Evolutionary conservation across 1,140 invertebrate species (phyloP).

Genomic region (Caenorhabditis remanei): DNA sequence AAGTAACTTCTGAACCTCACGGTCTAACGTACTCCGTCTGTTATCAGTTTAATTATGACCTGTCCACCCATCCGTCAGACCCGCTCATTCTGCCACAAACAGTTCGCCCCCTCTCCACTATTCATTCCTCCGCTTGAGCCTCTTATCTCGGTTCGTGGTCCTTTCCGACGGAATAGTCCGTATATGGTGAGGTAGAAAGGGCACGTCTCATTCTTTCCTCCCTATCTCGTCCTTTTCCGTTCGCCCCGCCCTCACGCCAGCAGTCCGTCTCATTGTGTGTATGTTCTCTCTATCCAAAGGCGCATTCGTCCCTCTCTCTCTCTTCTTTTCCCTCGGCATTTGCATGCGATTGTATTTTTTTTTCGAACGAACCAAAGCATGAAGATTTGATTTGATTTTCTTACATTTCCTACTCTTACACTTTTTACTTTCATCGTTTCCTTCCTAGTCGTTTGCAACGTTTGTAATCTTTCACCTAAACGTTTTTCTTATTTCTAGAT

Average conservation of each 20-base stretch:
- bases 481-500: not conserved
- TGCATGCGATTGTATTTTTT: conserved; percentile 54
- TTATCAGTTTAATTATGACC: conserved; percentile 44
- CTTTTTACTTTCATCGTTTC: not conserved
- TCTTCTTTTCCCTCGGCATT: conserved; percentile 16
- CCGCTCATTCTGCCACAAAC: not conserved
- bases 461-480: not conserved
- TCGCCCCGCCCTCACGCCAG: conserved; percentile 20
- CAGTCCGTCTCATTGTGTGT: conserved; percentile 43
- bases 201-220: not conserved
- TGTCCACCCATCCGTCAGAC: conserved; percentile 30
- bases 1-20: not conserved
- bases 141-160: conserved; percentile 41
- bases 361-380: conserved; percentile 51
- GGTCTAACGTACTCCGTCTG: not conserved
- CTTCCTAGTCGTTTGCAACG: not conserved
- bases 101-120: not conserved
- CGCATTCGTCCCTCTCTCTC: conserved; percentile 27
- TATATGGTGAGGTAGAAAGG: conserved; percentile 34
- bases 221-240: conserved; percentile 8
- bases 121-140: not conserved
- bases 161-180: conserved; percentile 1
- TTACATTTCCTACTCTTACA: conserved; percentile 24
- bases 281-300: conserved; percentile 25
- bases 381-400: conserved; percentile 50